These are phyloP conservation scores for Lepus townsendii DNA, from an alignment of 2,797 vertebrate genomes.

Conservation along the genomic window DNA sequence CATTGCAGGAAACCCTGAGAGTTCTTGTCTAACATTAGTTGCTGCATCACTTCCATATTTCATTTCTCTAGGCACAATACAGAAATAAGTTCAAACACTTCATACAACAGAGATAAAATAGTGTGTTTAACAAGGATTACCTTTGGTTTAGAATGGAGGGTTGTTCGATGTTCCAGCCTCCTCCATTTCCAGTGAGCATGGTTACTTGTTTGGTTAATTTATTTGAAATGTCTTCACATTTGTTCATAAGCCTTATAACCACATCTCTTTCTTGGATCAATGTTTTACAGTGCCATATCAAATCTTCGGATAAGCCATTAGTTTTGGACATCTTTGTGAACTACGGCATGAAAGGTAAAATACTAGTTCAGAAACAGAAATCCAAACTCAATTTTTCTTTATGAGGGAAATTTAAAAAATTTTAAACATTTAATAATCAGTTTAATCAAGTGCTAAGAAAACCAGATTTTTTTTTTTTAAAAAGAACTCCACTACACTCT, in stretches of 20 bases:
- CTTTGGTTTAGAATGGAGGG: constrained; percentile 93
- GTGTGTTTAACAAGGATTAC: constrained; percentile 84
- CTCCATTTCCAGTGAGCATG: constrained; percentile 90
- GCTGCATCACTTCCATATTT: constrained; percentile 35
- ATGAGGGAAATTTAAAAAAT: background rate
- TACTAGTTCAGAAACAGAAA: constrained; percentile 17
- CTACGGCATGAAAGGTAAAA: constrained; percentile 85
- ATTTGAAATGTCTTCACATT: constrained; percentile 95
- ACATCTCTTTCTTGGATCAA: constrained; percentile 95
- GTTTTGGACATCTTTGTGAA: constrained; percentile 90
- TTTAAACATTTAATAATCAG: constrained; percentile 46
- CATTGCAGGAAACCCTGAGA: background rate
- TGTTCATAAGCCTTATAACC: constrained; percentile 95
- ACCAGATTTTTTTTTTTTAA: too few species aligned
- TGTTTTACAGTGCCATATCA: constrained; percentile 94
- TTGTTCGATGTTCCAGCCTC: constrained; percentile 90
- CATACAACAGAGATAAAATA: constrained; percentile 50
- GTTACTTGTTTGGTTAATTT: constrained; percentile 95
- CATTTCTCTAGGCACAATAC: constrained; percentile 10
- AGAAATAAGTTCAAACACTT: constrained; percentile 33
- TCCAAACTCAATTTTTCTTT: background rate
- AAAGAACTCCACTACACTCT: too few species aligned
- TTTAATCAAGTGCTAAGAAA: background rate
- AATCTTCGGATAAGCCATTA: constrained; percentile 92
- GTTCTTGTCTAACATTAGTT: constrained; percentile 1